Evolutionary conservation across 2,888 invertebrate species (phyloP).

Genomic region (Platerodrilus igneus): DNA sequence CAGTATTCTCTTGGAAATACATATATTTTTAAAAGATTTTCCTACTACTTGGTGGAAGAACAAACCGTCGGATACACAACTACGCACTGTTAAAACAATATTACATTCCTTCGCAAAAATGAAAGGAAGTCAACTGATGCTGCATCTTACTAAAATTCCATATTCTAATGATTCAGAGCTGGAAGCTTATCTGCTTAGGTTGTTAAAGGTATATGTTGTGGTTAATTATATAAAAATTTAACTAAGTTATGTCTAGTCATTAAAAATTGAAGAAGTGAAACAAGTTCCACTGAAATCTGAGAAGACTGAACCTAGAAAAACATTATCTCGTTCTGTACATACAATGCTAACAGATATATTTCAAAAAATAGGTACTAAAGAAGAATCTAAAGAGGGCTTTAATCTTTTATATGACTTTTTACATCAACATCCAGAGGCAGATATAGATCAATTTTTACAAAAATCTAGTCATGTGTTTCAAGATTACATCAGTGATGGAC

Average conservation of each 20-base stretch:
- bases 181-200: conserved; percentile 76
- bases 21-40: conserved; percentile 82
- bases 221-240: background rate
- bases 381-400: conserved; percentile 78
- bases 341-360: conserved; percentile 85
- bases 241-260: conserved; percentile 38
- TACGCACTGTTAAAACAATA: conserved; percentile 89
- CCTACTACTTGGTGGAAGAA: conserved; percentile 86
- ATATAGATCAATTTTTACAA: conserved; percentile 77
- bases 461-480: conserved; percentile 83
- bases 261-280: conserved; percentile 50
- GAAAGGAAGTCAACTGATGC: conserved; percentile 76
- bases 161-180: conserved; percentile 81
- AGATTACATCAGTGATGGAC: conserved; percentile 75
- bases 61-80: conserved; percentile 78
- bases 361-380: conserved; percentile 84
- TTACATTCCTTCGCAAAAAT: conserved; percentile 87
- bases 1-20: conserved; percentile 74
- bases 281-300: conserved; percentile 44
- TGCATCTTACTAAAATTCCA: conserved; percentile 71
- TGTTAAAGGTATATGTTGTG: conserved; percentile 59
- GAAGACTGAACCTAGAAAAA: conserved; percentile 36
- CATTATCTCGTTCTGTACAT: conserved; percentile 73
- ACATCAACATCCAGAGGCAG: conserved; percentile 77
- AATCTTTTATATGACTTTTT: conserved; percentile 74